Base-by-base conservation (phyloP, 2,888 invertebrate genomes). In the Parnassius glacialis region DNA sequence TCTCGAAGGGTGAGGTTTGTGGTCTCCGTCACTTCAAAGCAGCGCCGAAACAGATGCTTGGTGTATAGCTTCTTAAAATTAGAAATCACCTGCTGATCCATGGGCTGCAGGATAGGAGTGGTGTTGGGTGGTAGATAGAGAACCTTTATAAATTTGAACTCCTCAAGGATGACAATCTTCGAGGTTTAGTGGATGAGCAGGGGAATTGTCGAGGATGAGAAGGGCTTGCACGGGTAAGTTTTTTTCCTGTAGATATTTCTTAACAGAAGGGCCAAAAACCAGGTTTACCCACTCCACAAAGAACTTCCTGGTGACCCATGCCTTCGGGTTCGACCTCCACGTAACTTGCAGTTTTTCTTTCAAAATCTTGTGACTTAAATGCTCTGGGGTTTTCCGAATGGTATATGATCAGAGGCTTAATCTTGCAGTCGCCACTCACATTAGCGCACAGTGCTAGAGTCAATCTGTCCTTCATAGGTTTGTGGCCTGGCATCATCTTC, bases 51-150 rank as follows among this genome's bases (percentile, higher is more conserved):
- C 59, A 70, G 63, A 50, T 56, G 66, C 63, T 78, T 78, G 34
- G 71, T 79, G 69, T 74, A 77, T n/a, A n/a, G n/a, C 61, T 74
- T 78, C 65, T 78, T 76, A 66, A 75, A 76, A 66, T 74, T 73
- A 53, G 68, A 70, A 67, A 74, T 67, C 10, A 73, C 71, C 59
- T 75, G 69, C 65, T 74, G 70, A 57, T 76, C 71, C 67, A 76
- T 70, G 59, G 70, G 70, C 71, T 78, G 75, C 52, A 79, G 61
- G 59, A 77, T 54, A 59, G 74, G 64, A 68, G 72, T 74, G 65
- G 71, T 73, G 67, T 72, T 72, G 65, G 70, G 67, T 57, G 67
- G 68, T 47, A 72, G 56, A 57, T 64, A 71, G 54, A 59, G 65
- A 13, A 69, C 64, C 59, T 67, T 59, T 57, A 68, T 64, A 55